phyloP scores from a whole-genome alignment of 2,797 vertebrate species.

The Salmo trutta region DNA sequence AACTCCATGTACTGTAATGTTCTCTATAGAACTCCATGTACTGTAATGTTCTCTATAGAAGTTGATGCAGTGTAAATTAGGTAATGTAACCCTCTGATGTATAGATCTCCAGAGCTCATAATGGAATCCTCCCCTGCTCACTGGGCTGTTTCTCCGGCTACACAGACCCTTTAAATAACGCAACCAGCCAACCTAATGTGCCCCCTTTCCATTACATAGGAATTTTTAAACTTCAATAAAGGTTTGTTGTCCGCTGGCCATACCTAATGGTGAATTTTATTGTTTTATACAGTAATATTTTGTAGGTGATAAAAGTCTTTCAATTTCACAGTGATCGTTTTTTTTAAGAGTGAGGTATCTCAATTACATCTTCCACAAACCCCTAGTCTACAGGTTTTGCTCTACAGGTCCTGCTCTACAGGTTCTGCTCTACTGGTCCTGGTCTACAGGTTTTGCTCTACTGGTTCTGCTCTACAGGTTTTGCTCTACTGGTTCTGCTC shows the following conservation, averaged over 20 bases:
- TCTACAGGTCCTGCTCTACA: too few relatives aligned
- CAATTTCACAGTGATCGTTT: slow-evolving; percentile 9
- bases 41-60: too few relatives aligned
- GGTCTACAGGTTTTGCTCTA: too few relatives aligned
- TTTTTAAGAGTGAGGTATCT: not conserved
- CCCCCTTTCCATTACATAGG: slow-evolving; percentile 49
- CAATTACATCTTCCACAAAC: not conserved
- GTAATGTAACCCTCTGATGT: not conserved
- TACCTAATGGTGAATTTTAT: slow-evolving; percentile 57
- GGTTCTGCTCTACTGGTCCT: too few relatives aligned
- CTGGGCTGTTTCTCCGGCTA: slow-evolving; percentile 40
- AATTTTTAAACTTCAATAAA: slow-evolving; percentile 74
- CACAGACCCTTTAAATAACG: slow-evolving; percentile 64
- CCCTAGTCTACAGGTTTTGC: not conserved
- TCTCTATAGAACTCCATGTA: too few relatives aligned
- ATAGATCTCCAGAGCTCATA: slow-evolving; percentile 22
- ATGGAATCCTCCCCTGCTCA: slow-evolving; percentile 37
- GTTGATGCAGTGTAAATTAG: not conserved
- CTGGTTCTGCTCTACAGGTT: too few relatives aligned
- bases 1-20: too few relatives aligned
- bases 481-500: too few relatives aligned
- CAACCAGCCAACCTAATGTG: slow-evolving; percentile 22
- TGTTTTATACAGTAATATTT: slow-evolving; percentile 58
- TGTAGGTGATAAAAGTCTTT: slow-evolving; percentile 38
- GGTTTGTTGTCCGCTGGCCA: slow-evolving; percentile 60